Conservation (phyloP, 2,888 invertebrate species). For the Slavum lentiscoides region DNA sequence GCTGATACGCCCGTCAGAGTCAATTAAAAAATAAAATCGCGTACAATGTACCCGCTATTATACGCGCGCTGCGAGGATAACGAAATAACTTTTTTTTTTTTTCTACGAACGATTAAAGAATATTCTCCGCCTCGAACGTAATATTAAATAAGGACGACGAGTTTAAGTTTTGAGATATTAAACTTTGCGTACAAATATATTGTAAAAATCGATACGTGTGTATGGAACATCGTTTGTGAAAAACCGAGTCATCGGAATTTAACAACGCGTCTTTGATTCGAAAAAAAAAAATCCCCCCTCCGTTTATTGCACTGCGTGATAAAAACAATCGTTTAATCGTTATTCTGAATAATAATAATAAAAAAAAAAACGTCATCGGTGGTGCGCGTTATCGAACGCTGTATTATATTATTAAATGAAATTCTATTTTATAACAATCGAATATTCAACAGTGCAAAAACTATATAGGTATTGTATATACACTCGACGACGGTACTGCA, state of each 20-base stretch:
- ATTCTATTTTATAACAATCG: too few species aligned
- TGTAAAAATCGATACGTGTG: background rate
- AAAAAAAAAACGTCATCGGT: too few species aligned
- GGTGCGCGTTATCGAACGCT: too few species aligned
- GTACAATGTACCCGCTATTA: background rate
- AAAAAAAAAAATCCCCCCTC: too few species aligned
- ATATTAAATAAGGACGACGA: background rate
- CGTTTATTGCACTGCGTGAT: too few species aligned
- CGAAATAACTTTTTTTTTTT: background rate
- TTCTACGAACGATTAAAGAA: background rate
- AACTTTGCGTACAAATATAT: background rate
- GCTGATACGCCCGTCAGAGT: background rate
- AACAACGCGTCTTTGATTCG: background rate
- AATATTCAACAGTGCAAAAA: background rate
- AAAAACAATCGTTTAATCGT: too few species aligned
- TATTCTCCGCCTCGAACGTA: background rate
- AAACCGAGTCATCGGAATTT: background rate
- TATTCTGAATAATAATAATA: too few species aligned
- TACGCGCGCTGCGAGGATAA: background rate
- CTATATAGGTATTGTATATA: background rate
- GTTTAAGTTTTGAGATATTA: background rate
- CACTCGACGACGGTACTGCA: conserved; percentile 16
- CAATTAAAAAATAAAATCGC: background rate
- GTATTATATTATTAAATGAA: too few species aligned
- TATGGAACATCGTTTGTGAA: background rate